phyloP scores from a whole-genome alignment of 2,888 invertebrate species.

The Pinctada fucata region DNA sequence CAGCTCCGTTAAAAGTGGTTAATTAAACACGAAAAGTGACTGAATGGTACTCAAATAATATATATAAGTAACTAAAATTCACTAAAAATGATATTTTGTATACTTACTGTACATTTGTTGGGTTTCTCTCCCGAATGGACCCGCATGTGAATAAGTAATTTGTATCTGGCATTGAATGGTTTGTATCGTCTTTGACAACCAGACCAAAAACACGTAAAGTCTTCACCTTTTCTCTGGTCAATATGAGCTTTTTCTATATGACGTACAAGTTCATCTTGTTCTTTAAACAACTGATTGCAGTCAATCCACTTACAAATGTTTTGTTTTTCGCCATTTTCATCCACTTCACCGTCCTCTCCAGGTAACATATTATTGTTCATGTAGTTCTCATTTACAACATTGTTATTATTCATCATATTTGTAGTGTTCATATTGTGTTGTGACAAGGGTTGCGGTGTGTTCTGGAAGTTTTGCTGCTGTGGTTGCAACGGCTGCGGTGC shows the following conservation, averaged over 20 bases:
- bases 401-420: conserved; percentile 54
- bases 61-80: no score
- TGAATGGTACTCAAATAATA: no score
- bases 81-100: no score
- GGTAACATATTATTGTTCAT: conserved; percentile 43
- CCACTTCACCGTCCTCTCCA: conserved; percentile 55
- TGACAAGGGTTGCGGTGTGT: conserved; percentile 47
- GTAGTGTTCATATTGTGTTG: conserved; percentile 50
- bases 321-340: conserved; percentile 67
- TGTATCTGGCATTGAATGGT: conserved; percentile 77
- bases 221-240: conserved; percentile 76
- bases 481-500: conserved; percentile 40
- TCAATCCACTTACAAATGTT: conserved; percentile 75
- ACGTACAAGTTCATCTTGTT: conserved; percentile 74
- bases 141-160: conserved; percentile 76
- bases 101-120: conserved; percentile 76
- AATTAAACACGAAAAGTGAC: no score
- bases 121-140: conserved; percentile 77
- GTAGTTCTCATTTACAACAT: conserved; percentile 52
- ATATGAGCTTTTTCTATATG: conserved; percentile 76
- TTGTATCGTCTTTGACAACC: conserved; percentile 73
- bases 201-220: conserved; percentile 76
- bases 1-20: no score
- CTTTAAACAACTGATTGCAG: conserved; percentile 71
- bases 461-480: conserved; percentile 50